A percentile compares a stretch with the other conserved stretches of the same genome.
Evolutionary conservation across 2,888 invertebrate genomes (phyloP).

Genomic region (Axea sp.): DNA sequence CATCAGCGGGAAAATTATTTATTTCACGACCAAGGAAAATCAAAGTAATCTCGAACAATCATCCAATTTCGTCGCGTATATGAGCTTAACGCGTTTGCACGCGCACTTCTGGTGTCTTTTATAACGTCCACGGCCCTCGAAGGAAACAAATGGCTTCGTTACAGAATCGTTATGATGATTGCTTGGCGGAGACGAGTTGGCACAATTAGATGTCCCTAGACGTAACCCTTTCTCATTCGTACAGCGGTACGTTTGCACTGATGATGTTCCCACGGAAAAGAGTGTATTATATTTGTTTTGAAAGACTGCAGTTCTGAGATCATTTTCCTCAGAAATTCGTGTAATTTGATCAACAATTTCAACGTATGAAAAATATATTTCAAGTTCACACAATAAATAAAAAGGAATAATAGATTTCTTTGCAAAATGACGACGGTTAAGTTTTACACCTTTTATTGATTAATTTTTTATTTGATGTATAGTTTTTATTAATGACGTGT

Average conservation of each 20-base stretch:
- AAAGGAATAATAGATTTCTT: too few species aligned
- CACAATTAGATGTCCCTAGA: constrained; percentile 63
- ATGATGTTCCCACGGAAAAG: background rate
- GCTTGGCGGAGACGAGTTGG: constrained; percentile 57
- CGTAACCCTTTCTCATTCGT: constrained; percentile 55
- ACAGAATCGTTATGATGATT: constrained; percentile 68
- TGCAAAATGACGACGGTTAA: too few species aligned
- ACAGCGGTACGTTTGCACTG: constrained; percentile 1
- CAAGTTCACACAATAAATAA: too few species aligned
- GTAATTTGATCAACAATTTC: background rate
- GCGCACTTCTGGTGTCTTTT: constrained; percentile 48
- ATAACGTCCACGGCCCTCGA: constrained; percentile 59
- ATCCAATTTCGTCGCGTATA: constrained; percentile 68
- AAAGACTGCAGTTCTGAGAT: constrained; percentile 11
- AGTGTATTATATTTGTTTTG: constrained; percentile 7
- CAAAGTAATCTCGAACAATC: constrained; percentile 72
- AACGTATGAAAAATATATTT: too few species aligned
- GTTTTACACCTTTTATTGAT: too few species aligned
- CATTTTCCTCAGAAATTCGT: background rate
- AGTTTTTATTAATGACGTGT: too few species aligned
- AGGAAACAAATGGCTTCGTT: constrained; percentile 72
- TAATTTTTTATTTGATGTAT: too few species aligned
- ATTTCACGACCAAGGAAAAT: constrained; percentile 63
- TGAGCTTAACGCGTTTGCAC: constrained; percentile 44
- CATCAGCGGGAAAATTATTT: constrained; percentile 26